A percentile compares a stretch with the other conserved stretches of the same genome.
phyloP scores from a whole-genome alignment of 2,888 invertebrate species.

The Anticlea derivata region DNA sequence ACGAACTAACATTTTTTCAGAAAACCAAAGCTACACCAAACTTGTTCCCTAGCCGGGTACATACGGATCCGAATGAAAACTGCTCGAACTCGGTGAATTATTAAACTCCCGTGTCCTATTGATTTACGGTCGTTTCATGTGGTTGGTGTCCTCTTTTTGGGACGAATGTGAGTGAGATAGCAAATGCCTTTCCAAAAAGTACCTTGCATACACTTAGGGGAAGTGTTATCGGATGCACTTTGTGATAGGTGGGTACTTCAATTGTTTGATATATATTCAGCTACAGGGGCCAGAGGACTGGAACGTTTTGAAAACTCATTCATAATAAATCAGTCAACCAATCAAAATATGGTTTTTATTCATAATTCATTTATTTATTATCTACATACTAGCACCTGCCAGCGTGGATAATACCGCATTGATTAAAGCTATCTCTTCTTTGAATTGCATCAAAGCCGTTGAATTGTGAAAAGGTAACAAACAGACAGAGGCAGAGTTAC shows the following conservation, averaged over 20 bases:
- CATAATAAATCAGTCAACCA: too few relatives aligned
- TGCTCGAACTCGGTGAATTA: constrained; percentile 37
- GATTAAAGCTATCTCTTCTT: too few relatives aligned
- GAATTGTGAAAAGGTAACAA: too few relatives aligned
- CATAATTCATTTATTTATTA: too few relatives aligned
- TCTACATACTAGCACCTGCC: too few relatives aligned
- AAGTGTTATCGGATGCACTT: constrained; percentile 8
- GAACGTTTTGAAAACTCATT: too few relatives aligned
- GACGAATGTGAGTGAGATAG: constrained; percentile 17
- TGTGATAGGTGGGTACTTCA: constrained; percentile 4
- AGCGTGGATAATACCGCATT: too few relatives aligned
- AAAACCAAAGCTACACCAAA: constrained; percentile 36
- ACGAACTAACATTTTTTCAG: too few relatives aligned
- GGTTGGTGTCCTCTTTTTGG: constrained; percentile 17
- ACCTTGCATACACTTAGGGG: constrained; percentile 7
- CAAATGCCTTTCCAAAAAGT: constrained; percentile 7
- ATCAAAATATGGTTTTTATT: too few relatives aligned
- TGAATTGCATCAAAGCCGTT: too few relatives aligned
- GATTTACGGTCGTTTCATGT: constrained; percentile 33
- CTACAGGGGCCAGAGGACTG: too few relatives aligned
- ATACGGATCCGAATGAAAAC: constrained; percentile 34
- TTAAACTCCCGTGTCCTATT: constrained; percentile 36
- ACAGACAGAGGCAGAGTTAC: too few relatives aligned
- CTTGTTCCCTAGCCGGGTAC: background rate
- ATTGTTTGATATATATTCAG: constrained; percentile 5